Conservation (phyloP, 2,888 invertebrate species). For the Himalopsyche japonica region DNA sequence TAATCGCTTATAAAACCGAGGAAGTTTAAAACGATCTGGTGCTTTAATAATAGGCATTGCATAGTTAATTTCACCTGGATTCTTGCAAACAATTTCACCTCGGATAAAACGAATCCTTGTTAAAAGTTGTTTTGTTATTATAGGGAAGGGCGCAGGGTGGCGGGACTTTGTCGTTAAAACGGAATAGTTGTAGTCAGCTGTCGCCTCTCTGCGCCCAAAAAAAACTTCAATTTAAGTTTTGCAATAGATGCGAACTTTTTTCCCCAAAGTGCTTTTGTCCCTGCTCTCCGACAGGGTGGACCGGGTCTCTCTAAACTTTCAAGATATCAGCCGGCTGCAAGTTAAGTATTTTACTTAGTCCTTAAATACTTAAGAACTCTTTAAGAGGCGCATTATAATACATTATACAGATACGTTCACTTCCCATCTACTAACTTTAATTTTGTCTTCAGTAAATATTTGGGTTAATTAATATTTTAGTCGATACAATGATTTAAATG, state of each 20-base stretch:
- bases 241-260: slow-evolving; percentile 34
- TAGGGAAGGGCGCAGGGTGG: background rate
- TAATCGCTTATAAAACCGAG: too few species aligned
- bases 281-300: background rate
- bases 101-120: background rate
- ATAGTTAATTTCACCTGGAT: background rate
- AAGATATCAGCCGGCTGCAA: background rate
- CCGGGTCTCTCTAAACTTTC: background rate
- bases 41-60: background rate
- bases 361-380: too few species aligned
- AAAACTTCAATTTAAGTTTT: slow-evolving; percentile 38
- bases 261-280: slow-evolving; percentile 16
- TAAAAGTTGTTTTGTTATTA: background rate
- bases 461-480: too few species aligned
- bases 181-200: slow-evolving; percentile 15
- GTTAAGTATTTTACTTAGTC: too few species aligned
- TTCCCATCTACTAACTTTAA: too few species aligned
- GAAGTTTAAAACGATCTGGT: too few species aligned
- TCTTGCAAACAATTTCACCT: background rate
- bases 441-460: too few species aligned
- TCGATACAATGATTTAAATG: too few species aligned
- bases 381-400: too few species aligned
- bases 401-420: too few species aligned
- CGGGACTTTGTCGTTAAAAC: background rate
- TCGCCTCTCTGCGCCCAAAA: slow-evolving; percentile 10